Conservation (phyloP, 1,140 invertebrate species). For the Neodiprion pinetum region DNA sequence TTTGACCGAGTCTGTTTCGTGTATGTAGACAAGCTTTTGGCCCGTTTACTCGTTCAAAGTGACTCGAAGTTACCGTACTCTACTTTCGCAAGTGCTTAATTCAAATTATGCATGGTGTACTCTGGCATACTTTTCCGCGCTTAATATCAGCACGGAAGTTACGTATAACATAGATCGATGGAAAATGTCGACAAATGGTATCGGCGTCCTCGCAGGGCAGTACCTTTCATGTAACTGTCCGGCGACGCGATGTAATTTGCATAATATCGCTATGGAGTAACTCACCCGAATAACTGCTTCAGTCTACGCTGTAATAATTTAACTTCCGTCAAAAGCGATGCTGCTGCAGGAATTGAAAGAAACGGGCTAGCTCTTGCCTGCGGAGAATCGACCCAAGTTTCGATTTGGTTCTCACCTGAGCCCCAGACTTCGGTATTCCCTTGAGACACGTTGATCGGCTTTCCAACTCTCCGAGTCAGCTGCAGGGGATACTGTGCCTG, state of each 20-base stretch:
- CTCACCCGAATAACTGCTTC: neutral
- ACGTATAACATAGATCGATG: neutral
- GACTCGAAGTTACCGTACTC: too few relatives aligned
- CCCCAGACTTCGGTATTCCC: neutral
- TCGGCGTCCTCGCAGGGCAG: neutral
- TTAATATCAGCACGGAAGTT: neutral
- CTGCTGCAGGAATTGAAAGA: too few relatives aligned
- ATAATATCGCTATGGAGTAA: conserved; percentile 1
- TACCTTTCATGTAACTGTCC: neutral
- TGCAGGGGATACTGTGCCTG: neutral
- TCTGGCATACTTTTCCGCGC: neutral
- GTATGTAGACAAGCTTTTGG: too few relatives aligned
- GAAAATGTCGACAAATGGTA: neutral
- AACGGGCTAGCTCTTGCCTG: neutral
- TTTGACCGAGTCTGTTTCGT: too few relatives aligned
- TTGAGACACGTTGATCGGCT: neutral
- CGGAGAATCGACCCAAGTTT: neutral
- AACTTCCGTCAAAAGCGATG: neutral
- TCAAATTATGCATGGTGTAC: too few relatives aligned
- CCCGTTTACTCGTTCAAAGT: too few relatives aligned
- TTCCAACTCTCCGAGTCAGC: neutral
- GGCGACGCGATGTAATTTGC: neutral
- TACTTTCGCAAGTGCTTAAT: too few relatives aligned
- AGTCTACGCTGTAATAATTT: neutral
- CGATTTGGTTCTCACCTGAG: conserved; percentile 1